Percentiles rank a stretch among this genome's conserved stretches.
These are phyloP conservation scores for Telmatochromis sp. DNA, from an alignment of 2,113 vertebrate species.

Conservation along the genomic window DNA sequence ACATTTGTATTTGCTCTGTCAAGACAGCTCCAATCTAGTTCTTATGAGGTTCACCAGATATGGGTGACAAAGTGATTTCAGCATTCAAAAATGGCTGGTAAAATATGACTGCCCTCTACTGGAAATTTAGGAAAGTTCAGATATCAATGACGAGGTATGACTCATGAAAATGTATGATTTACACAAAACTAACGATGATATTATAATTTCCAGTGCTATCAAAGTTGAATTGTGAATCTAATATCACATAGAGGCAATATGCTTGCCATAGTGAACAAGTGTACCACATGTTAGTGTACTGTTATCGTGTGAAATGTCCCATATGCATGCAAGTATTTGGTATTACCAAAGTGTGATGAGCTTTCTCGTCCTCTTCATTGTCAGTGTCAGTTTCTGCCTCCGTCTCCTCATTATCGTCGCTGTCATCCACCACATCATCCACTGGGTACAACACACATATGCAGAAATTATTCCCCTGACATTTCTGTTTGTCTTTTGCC, in stretches of 20 bases:
- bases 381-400: constrained; percentile 86
- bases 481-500: neutral
- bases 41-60: neutral
- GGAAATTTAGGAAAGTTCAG: neutral
- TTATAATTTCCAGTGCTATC: neutral
- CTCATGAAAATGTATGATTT: neutral
- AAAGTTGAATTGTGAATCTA: neutral
- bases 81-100: neutral
- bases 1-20: neutral
- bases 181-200: neutral
- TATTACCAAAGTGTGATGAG: constrained; percentile 60
- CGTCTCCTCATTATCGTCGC: constrained; percentile 89
- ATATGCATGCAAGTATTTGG: neutral
- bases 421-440: constrained; percentile 96
- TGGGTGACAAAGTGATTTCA: neutral
- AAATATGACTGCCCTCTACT: constrained; percentile 24
- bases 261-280: neutral
- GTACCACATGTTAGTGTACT: neutral
- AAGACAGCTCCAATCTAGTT: neutral
- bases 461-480: neutral
- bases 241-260: neutral
- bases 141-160: neutral
- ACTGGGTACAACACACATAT: constrained; percentile 69
- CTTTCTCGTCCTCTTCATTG: constrained; percentile 85
- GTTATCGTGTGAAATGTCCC: neutral